These are phyloP conservation scores for Penaeus chinensis DNA, from an alignment of 1,140 invertebrate genomes.

Conservation along the genomic window DNA sequence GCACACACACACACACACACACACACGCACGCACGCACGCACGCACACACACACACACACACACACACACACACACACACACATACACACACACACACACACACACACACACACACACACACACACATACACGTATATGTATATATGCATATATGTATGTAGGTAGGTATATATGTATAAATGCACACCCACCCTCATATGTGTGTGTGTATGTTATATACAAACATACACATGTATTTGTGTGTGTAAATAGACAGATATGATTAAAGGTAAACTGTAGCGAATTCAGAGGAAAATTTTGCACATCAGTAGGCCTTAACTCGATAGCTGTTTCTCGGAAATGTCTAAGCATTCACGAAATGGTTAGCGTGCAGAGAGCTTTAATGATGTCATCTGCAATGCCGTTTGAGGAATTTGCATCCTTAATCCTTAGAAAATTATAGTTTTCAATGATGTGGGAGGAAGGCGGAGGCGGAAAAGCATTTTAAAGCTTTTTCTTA, in stretches of 20 bases:
- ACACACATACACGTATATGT: background rate
- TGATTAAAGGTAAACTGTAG: too few species aligned
- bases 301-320: too few species aligned
- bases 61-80: constrained; percentile 15
- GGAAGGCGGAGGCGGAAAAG: too few species aligned
- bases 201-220: background rate
- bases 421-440: too few species aligned
- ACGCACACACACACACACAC: constrained; percentile 3
- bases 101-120: background rate
- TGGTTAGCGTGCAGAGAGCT: too few species aligned
- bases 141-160: background rate
- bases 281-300: too few species aligned
- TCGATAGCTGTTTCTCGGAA: too few species aligned
- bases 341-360: too few species aligned
- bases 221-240: background rate
- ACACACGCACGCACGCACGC: background rate
- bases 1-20: constrained; percentile 4
- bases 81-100: background rate
- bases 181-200: background rate
- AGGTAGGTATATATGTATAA: background rate
- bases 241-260: background rate
- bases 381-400: too few species aligned
- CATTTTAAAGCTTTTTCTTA: too few species aligned
- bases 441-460: too few species aligned
- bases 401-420: too few species aligned